Base-by-base conservation (phyloP, 2,888 invertebrate species). In the Lordiphosa fenestrarum region DNA sequence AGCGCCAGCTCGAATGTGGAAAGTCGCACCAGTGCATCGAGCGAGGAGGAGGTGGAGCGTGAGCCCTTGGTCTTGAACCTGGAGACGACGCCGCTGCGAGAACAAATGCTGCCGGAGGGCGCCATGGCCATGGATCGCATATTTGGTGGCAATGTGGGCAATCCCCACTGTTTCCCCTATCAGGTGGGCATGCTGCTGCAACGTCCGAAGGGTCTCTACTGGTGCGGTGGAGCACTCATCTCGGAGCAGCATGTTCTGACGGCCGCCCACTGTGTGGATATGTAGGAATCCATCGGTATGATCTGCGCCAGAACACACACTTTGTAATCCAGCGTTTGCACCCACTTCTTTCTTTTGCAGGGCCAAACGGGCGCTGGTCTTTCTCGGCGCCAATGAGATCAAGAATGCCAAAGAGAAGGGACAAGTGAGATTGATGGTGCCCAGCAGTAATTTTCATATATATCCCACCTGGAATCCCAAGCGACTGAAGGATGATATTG, bases 391-490 rank as follows among this genome's bases (percentile, higher is more conserved):
- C 23, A 87, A 89, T 55, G 89, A 89, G 53, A 88, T 89, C 33
- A 88, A 87, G 56, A 88, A 89, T 44, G 76, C 85, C 58, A 76
- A 86, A 38, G 89, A 89, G 53, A 60, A 73, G 54, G 89, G 89
- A 10, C 91, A 90, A 37, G 86, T 87, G 62, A 90, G 90, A 15
- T 88, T 89, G 36, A 84, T 81, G 65, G 86, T 86, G 15, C 86
- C 86, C 21, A 86, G 75, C 65, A 71, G 68, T 19, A 84, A 88
- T 59, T 88, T 89, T 56, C 67, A 81, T 35, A 84, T 89, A 21
- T 89, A 87, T 56, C 88, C 88, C 33, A 86, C 86, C 4, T 89
- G 89, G 88, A 87, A 89, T 80, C 84, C 88, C 6, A 81, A 81
- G 10, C 78, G 87, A 3, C 69, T 89, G 7, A 86, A 86, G 63